Evolutionary conservation across 2,113 vertebrate genomes (phyloP).

Genomic region (Neotragus pygmaeus): DNA sequence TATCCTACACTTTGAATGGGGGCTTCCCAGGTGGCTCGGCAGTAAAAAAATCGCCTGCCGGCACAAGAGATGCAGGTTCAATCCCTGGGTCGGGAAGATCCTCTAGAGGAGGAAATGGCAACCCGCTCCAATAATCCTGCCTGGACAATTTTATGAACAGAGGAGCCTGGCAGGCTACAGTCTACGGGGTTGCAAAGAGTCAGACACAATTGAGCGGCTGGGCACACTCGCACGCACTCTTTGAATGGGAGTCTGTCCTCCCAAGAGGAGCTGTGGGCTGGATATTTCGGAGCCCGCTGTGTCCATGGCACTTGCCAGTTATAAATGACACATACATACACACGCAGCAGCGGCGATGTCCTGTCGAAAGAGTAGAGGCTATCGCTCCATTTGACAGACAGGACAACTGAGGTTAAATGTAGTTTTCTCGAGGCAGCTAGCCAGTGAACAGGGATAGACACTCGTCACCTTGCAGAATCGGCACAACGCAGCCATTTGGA

Average conservation of each 20-base stretch:
- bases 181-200: background rate
- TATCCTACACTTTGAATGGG: background rate
- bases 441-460: background rate
- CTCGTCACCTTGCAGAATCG: fast-evolving
- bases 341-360: background rate
- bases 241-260: background rate
- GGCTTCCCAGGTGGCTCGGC: background rate
- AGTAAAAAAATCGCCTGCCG: background rate
- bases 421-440: background rate
- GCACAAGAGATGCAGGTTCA: background rate
- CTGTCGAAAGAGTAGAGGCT: background rate
- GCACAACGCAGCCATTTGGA: fast-evolving
- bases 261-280: too few relatives aligned
- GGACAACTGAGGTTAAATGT: background rate
- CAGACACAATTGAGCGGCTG: background rate
- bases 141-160: background rate
- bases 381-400: background rate
- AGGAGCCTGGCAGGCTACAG: background rate
- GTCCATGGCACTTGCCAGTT: background rate
- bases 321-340: fast-evolving
- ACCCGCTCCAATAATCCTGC: background rate
- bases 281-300: fast-evolving
- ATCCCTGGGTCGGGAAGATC: background rate
- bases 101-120: background rate
- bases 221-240: fast-evolving